phyloP scores from a whole-genome alignment of 2,797 vertebrate species.

The Malurus splendens region DNA sequence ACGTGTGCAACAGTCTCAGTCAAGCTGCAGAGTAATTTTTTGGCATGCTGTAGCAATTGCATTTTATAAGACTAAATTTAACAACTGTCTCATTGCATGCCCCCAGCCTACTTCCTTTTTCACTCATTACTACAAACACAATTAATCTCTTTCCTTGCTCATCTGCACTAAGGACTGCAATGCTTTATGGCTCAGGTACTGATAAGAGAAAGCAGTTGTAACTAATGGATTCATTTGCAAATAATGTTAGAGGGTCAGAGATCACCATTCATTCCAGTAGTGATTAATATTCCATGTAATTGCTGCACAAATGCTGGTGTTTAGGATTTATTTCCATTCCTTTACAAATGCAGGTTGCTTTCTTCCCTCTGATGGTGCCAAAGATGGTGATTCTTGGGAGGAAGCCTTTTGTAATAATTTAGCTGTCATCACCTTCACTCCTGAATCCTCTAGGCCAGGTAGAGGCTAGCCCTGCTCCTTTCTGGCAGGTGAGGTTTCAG shows the following conservation, averaged over 20 bases:
- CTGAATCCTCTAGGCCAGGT: neutral
- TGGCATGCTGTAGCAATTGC: neutral
- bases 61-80: neutral
- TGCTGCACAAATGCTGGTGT: constrained; percentile 9
- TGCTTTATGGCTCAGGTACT: neutral
- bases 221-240: constrained; percentile 37
- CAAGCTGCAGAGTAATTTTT: neutral
- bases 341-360: neutral
- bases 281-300: constrained; percentile 37
- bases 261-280: constrained; percentile 3
- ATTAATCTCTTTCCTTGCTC: constrained; percentile 10
- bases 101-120: constrained; percentile 6
- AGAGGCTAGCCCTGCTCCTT: neutral
- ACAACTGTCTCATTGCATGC: neutral
- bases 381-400: neutral
- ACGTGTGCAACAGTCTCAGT: neutral
- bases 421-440: constrained; percentile 32
- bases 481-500: constrained; percentile 18
- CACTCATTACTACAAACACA: constrained; percentile 1
- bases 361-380: neutral
- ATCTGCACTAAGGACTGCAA: neutral
- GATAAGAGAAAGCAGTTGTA: constrained; percentile 25
- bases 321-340: constrained; percentile 37
- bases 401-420: constrained; percentile 19
- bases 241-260: constrained; percentile 6